Evolutionary conservation across 37 sponge, comb jelly and placozoan genomes (phyloP), one percentile per base, ranked within the genome.

Genomic region (Agelas oroides): DNA sequence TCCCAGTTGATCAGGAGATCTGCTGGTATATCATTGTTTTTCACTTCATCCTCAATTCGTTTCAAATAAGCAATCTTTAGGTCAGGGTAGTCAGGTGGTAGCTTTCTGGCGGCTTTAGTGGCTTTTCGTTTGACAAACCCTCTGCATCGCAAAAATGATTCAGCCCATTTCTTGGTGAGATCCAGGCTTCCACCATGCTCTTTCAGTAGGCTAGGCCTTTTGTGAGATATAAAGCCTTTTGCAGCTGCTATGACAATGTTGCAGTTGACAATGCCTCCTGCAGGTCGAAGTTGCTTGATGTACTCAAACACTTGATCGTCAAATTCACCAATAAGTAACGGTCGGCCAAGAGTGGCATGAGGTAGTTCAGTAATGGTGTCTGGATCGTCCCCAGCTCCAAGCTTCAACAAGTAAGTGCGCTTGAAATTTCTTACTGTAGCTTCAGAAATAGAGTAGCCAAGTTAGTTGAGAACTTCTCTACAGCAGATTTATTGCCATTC

Each of bases 221-320:
- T 78, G 64, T 78, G 30, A 19, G 35, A 31, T 23, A 78, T 65
- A 38, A 78, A 62, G 38, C 65, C 79, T 38, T 27, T 62, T 35
- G 79, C 65, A 62, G 79, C 79, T 38, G 79, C 65, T 41, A 78
- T 78, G 27, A 78, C 66, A 62, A 78, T 60, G 28, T 31, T 11
- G 27, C 79, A 14, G 62, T 78, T 78, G 12, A 60, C 64, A 78
- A 78, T 78, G 21, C 79, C 79, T 38, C 64, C 79, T 53, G 79
- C 79, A 20, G 11, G 30, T 60, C 65, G 36, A 28, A 61, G 59
- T 17, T 28, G 59, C 62, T 36, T 62, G 21, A 78, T 61, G 34
- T 78, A 78, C 12, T 28, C 28, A 24, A 19, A n/a, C n/a, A 65
- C 30, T 65, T 56, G 15, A 15, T 18, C 58, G 18, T 56, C 58